Evolutionary conservation across 2,113 vertebrate species (phyloP), one percentile per base, ranked within the genome.

Genomic region (Noturus placidus): DNA sequence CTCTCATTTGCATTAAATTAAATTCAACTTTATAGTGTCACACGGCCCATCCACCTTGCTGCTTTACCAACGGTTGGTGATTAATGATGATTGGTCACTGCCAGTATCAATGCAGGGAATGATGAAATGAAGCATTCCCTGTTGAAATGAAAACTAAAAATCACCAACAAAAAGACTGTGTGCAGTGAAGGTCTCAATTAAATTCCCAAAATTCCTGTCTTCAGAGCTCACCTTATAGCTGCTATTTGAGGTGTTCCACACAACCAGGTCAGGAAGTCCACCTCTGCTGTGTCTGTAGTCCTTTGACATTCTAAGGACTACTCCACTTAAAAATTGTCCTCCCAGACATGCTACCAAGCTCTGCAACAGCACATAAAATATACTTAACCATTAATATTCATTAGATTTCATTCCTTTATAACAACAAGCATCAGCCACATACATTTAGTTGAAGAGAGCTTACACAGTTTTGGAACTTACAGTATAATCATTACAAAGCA

Each of bases 241-340:
- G 4, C n/a, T 91, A 5, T 87, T 93, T 52, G 92, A 93, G 0
- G 94, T 95, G 89, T 93, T 93, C 98, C 98, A 99, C 86, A 99
- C 97, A 0, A 99, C 96, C 42, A 99, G 95, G 92, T 99, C 98
- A 0, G 98, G 98, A 63, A 99, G 95, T 0, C 98, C 98, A 0
- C 93, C 98, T 70, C 95, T 95, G 89, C 96, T 97, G 84, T 99
- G 97, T 27, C 98, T 95, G 17, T 97, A 96, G 89, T 99, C 97
- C 91, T 89, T 86, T 8, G 95, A 95, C 93, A 99, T 96, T 13
- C 93, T 93, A 83, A 89, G 92, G 65, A 96, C 96, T 86, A 99
- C 91, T 0, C 96, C 97, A 0, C 96, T 97, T 90, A 99, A 93
- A 89, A 99, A 94, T 5, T 33, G 5, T 52, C 98, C 98, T 14